Evolutionary conservation across 92 coral and sea anemone species (phyloP).

Genomic region (Epizoanthus rinbou): DNA sequence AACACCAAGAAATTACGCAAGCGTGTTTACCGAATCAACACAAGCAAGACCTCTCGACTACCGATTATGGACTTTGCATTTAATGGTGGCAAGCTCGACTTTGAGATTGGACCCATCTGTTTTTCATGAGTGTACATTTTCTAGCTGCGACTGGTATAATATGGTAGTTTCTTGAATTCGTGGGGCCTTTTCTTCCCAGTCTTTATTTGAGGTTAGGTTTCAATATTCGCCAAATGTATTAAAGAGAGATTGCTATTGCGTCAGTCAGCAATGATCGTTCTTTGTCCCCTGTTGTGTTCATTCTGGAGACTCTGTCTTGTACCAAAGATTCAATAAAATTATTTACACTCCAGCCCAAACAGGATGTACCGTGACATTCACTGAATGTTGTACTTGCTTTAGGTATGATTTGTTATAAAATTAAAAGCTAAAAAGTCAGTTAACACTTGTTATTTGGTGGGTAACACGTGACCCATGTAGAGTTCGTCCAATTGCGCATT

Average conservation of each 20-base stretch:
- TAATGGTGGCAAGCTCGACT: conserved; percentile 85
- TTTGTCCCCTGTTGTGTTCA: background rate
- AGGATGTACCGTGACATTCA: background rate
- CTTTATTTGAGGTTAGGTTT: conserved; percentile 17
- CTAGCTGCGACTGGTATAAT: conserved; percentile 15
- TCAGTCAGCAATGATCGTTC: background rate
- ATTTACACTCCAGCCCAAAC: conserved; percentile 29
- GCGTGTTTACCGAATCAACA: conserved; percentile 69
- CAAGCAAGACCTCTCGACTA: conserved; percentile 78
- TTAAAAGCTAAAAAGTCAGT: background rate
- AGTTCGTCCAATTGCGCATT: no score
- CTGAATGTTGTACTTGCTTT: background rate
- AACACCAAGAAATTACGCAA: conserved; percentile 62
- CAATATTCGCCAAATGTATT: conserved; percentile 20
- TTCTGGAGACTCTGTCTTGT: conserved; percentile 16
- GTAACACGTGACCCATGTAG: background rate
- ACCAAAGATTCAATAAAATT: conserved; percentile 32
- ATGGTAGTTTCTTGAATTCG: conserved; percentile 11
- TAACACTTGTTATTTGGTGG: background rate
- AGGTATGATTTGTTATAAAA: background rate
- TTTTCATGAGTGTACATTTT: conserved; percentile 66
- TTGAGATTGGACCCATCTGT: conserved; percentile 94
- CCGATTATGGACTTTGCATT: conserved; percentile 89
- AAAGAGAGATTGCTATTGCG: background rate
- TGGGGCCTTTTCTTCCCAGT: background rate